These are phyloP conservation scores for Orthonychiurus folsomi DNA, from an alignment of 2,888 invertebrate genomes.

Conservation along the genomic window DNA sequence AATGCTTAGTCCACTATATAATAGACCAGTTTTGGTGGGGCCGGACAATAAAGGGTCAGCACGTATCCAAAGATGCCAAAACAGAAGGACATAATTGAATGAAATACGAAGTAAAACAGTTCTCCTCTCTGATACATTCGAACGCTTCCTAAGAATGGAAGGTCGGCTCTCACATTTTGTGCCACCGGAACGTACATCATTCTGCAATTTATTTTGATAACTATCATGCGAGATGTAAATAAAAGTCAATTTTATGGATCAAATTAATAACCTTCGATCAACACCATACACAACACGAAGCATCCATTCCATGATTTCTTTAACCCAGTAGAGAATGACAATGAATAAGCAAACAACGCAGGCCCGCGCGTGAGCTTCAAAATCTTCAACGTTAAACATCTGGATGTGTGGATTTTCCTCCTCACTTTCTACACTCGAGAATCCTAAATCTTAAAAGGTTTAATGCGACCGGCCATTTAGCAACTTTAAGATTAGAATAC, in stretches of 20 bases:
- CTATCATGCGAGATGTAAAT: not conserved
- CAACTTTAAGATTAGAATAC: too few species aligned
- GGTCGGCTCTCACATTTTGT: constrained; percentile 15
- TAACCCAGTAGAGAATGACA: constrained; percentile 17
- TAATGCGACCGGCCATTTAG: too few species aligned
- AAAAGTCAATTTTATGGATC: not conserved
- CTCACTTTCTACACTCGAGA: not conserved
- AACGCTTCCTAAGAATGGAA: constrained; percentile 13
- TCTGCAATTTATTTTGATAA: constrained; percentile 6
- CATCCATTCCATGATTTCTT: constrained; percentile 21
- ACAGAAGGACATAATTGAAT: constrained; percentile 12
- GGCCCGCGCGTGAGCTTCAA: constrained; percentile 10
- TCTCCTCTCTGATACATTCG: constrained; percentile 17
- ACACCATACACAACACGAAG: constrained; percentile 22
- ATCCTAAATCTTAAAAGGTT: too few species aligned
- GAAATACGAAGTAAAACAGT: constrained; percentile 22
- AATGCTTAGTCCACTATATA: too few species aligned
- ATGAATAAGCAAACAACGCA: constrained; percentile 12
- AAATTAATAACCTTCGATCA: constrained; percentile 16
- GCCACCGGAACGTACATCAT: constrained; percentile 23
- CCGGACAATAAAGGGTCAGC: not conserved
- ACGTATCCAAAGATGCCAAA: not conserved
- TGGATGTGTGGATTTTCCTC: not conserved
- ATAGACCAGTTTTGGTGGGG: too few species aligned
- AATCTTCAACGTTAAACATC: not conserved